These are phyloP conservation scores for Motacilla tschutschensis DNA, from an alignment of 2,113 vertebrate genomes.

Conservation along the genomic window DNA sequence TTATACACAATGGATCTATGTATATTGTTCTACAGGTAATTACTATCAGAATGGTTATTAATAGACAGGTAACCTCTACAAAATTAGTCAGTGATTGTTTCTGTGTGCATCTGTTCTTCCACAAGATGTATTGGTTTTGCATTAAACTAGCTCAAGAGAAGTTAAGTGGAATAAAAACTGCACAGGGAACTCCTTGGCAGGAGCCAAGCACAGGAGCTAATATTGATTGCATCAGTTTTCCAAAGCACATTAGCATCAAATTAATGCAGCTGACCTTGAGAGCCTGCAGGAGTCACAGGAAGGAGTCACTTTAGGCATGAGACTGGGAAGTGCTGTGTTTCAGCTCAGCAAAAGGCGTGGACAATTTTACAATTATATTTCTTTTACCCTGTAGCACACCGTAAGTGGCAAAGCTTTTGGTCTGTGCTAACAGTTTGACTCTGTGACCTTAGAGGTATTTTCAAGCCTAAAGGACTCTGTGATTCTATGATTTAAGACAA, in stretches of 20 bases:
- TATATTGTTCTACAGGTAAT: neutral
- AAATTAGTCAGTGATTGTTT: neutral
- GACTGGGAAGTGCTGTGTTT: neutral
- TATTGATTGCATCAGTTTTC: constrained; percentile 18
- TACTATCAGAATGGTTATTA: neutral
- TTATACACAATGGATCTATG: neutral
- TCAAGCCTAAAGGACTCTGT: neutral
- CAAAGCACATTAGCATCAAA: constrained; percentile 20
- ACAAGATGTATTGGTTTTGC: neutral
- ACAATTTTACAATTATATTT: neutral
- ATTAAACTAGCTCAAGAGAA: neutral
- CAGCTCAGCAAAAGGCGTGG: neutral
- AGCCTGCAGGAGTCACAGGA: neutral
- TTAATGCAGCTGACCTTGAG: constrained; percentile 23
- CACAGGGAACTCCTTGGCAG: neutral
- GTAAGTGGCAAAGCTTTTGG: neutral
- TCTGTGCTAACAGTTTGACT: neutral
- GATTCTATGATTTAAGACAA: neutral
- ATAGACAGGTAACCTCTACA: neutral
- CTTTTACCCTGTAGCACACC: neutral
- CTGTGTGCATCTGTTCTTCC: neutral
- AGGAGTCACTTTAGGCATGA: neutral
- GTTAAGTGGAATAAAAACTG: neutral
- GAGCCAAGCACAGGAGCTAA: neutral
- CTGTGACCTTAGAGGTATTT: neutral